Conservation (phyloP, 1,140 invertebrate species). For the Zaprionus ornatus region DNA sequence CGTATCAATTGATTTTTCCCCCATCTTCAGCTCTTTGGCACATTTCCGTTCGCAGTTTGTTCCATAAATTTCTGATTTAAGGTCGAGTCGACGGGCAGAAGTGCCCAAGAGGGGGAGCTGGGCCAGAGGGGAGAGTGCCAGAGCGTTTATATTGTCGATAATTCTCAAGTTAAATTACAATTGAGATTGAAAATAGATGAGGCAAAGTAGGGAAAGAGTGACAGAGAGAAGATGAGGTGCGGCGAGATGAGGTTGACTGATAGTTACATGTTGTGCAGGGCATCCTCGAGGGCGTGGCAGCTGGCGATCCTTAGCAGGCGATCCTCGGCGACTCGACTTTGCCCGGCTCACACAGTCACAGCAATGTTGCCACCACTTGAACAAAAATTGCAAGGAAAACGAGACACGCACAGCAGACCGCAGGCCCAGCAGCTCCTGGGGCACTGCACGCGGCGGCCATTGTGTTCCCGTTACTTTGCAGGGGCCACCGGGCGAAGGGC, state of each 20-base stretch:
- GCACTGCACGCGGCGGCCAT: conserved; percentile 23
- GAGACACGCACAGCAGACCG: conserved; percentile 6
- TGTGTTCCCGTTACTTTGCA: neutral
- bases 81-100: conserved; percentile 31
- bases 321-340: neutral
- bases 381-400: conserved; percentile 35
- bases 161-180: neutral
- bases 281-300: conserved; percentile 61
- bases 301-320: conserved; percentile 34
- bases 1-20: conserved; percentile 66
- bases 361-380: conserved; percentile 35
- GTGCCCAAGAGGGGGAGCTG: neutral
- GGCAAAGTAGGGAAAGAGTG: neutral
- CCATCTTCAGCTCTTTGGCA: conserved; percentile 22
- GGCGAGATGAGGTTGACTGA: neutral
- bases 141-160: neutral
- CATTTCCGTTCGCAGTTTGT: conserved; percentile 17
- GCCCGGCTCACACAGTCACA: conserved; percentile 19
- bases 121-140: neutral
- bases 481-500: neutral
- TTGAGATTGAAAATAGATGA: conserved; percentile 1
- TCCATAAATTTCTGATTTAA: conserved; percentile 51
- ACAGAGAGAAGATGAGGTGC: neutral
- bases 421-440: conserved; percentile 3
- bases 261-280: conserved; percentile 77